Evolutionary conservation across 2,888 invertebrate species (phyloP).

Genomic region (Euphydryas editha): DNA sequence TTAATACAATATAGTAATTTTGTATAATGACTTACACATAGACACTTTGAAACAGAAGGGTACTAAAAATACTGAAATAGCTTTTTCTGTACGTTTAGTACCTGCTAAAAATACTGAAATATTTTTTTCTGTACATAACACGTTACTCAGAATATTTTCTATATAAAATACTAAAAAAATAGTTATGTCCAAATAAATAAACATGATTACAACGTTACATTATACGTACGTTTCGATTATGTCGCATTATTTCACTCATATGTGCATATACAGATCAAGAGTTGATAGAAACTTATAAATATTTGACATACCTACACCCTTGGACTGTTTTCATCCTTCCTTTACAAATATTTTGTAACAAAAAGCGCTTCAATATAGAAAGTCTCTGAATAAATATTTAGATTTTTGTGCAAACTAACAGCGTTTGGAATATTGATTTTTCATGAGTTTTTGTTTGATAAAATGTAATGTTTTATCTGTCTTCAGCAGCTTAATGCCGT

Average conservation of each 20-base stretch:
- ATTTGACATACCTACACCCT: not conserved
- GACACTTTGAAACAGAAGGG: too few species aligned
- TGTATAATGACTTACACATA: not conserved
- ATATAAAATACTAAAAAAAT: too few species aligned
- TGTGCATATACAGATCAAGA: not conserved
- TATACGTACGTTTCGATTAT: too few species aligned
- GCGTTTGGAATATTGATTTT: conserved; percentile 22
- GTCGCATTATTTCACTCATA: too few species aligned
- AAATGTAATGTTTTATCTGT: not conserved
- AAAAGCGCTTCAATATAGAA: conserved; percentile 24
- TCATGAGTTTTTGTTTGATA: not conserved
- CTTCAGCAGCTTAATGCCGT: too few species aligned
- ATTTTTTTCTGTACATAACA: not conserved
- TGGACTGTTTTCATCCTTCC: conserved; percentile 14
- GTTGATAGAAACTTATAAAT: not conserved
- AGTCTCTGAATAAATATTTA: conserved; percentile 33
- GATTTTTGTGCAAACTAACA: conserved; percentile 28
- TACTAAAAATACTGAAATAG: too few species aligned
- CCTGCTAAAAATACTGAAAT: too few species aligned
- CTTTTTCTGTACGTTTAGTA: too few species aligned
- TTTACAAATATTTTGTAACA: conserved; percentile 33
- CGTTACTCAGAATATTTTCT: too few species aligned
- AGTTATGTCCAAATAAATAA: too few species aligned
- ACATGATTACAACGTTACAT: too few species aligned
- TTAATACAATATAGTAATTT: too few species aligned